These are phyloP conservation scores for Nerophis lumbriciformis DNA, from an alignment of 2,113 vertebrate genomes.

Conservation along the genomic window DNA sequence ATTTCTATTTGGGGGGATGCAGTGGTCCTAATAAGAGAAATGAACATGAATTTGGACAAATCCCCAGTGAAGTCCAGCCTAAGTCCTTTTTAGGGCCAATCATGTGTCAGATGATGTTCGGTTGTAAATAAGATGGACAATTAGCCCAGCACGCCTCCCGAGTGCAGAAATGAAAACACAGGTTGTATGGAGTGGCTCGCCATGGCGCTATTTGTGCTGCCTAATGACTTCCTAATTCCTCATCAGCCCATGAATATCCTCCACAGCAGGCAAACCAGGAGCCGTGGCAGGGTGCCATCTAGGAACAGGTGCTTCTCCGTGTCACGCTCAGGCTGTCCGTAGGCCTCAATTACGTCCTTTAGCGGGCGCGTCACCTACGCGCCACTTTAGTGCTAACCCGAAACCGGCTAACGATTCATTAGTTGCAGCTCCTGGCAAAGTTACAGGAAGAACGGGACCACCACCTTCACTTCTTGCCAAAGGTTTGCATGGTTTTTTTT, in stretches of 20 bases:
- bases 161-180: constrained; percentile 44
- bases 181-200: constrained; percentile 45
- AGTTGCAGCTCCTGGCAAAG: neutral
- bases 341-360: constrained; percentile 60
- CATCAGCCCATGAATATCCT: constrained; percentile 66
- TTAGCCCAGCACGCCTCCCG: constrained; percentile 1
- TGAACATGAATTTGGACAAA: neutral
- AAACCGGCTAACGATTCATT: constrained; percentile 1
- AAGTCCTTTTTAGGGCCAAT: neutral
- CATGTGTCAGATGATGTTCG: constrained; percentile 5
- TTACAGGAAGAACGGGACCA: no score
- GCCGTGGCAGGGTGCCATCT: constrained; percentile 65
- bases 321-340: constrained; percentile 58
- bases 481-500: no score
- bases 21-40: no score
- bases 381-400: no score
- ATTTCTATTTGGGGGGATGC: no score
- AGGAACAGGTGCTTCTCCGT: constrained; percentile 65
- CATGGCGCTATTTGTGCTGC: constrained; percentile 68
- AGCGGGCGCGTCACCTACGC: constrained; percentile 10
- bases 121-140: constrained; percentile 21
- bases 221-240: constrained; percentile 74
- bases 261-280: constrained; percentile 64
- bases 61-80: neutral
- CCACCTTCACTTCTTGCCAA: no score